These are phyloP conservation scores for Atlantisia rogersi DNA, from an alignment of 2,113 vertebrate species.

Conservation along the genomic window DNA sequence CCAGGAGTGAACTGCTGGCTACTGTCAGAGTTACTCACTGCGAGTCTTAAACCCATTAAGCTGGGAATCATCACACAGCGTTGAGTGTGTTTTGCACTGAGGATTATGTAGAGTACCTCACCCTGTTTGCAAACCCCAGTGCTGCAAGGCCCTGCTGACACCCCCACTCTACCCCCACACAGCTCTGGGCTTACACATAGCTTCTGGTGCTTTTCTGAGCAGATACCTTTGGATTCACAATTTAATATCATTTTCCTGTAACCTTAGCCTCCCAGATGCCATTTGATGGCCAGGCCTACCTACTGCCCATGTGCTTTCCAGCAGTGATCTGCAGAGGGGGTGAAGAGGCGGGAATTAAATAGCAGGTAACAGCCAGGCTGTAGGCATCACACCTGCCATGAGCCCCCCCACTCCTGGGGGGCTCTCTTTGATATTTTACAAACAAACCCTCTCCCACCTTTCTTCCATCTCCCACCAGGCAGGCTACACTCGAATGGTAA, in stretches of 20 bases:
- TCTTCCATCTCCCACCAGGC: background rate
- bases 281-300: background rate
- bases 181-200: background rate
- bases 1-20: background rate
- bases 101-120: background rate
- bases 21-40: accelerated
- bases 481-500: background rate
- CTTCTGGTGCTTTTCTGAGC: background rate
- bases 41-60: background rate
- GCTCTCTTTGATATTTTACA: accelerated
- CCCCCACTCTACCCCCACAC: background rate
- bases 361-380: background rate
- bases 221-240: background rate
- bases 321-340: background rate
- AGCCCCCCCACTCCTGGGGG: background rate
- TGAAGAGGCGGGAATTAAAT: background rate
- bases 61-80: background rate
- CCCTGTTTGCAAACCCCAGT: background rate
- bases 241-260: background rate
- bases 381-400: background rate
- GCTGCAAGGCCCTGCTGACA: background rate
- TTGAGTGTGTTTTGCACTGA: accelerated
- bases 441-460: background rate
- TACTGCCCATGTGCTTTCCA: accelerated
- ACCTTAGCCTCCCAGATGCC: background rate